Evolutionary conservation across 2,113 vertebrate genomes (phyloP), one percentile per base, ranked within the genome.

Genomic region (Protomyctophum bolini): DNA sequence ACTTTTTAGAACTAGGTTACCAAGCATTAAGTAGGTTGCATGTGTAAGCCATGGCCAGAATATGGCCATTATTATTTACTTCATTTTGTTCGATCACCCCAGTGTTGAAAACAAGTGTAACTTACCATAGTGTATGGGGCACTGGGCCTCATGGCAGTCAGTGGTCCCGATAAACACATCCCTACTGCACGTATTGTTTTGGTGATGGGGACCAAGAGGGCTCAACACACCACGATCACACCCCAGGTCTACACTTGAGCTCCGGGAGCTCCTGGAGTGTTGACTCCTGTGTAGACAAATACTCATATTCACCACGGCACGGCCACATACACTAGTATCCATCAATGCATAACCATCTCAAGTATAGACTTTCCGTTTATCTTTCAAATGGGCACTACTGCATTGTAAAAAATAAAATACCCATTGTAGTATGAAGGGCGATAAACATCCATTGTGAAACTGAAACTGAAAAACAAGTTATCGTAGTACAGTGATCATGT

Each of bases 91-190:
- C 49, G 14, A 12, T 14, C 6, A 3, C 7, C 28, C 63, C 2
- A 0, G 3, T 51, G 6, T 15, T 63, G 10, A 15, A 69, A 41
- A 41, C 33, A 41, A 41, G 33, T 41, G 46, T 7, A 63, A 48
- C 87, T 76, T 58, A 93, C 92, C 90, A 2, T 83, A 76, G 54
- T 93, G 91, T 74, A 92, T 90, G 56, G 91, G 91, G 59, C 92
- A 92, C 71, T 77, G 82, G 1, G 59, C 66, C 28, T 86, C 91
- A 1, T 91, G 80, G 49, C 91, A 92, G 15, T 90, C 86, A 0
- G 72, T 83, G 50, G 83, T 0, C 8, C 85, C 75, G 0, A 64
- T 2, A 67, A 91, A 90, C 51, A 91, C 91, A 0, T 88, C 76
- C 3, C 33, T 3, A 10, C 50, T 62, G 61, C 7, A 70, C 14